phyloP scores from a whole-genome alignment of 2,888 invertebrate genomes.

The Spodoptera picta region DNA sequence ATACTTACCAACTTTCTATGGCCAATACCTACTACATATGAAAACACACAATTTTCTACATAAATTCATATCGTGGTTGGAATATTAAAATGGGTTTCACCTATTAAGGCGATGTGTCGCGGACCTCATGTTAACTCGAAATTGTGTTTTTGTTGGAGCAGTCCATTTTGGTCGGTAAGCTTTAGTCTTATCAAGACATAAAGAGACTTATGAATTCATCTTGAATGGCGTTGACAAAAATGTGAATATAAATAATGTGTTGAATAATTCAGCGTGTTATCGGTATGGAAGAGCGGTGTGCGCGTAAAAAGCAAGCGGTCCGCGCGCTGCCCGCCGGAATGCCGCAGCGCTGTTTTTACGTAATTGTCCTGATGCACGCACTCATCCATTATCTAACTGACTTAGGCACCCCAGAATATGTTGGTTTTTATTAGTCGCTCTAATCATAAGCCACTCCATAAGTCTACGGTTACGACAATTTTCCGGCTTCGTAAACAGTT shows the following conservation, averaged over 20 bases:
- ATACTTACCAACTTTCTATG: constrained; percentile 48
- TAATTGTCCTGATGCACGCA: constrained; percentile 86
- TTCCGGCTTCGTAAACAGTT: constrained; percentile 30
- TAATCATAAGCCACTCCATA: constrained; percentile 57
- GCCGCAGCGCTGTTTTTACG: constrained; percentile 84
- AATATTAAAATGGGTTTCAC: constrained; percentile 61
- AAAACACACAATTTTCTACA: constrained; percentile 45
- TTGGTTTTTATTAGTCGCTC: constrained; percentile 49
- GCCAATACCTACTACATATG: constrained; percentile 39
- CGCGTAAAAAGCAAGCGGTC: constrained; percentile 76
- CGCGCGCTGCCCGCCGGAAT: constrained; percentile 79
- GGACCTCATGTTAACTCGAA: constrained; percentile 70
- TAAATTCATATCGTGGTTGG: constrained; percentile 43
- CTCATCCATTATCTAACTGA: constrained; percentile 85
- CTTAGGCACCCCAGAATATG: constrained; percentile 56
- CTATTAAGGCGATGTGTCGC: constrained; percentile 68
- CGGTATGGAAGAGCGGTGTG: constrained; percentile 81
- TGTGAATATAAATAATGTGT: constrained; percentile 87
- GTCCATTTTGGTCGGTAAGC: constrained; percentile 82
- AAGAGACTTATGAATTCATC: constrained; percentile 86
- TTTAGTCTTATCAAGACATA: constrained; percentile 88
- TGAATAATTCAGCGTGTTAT: constrained; percentile 88
- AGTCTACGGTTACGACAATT: constrained; percentile 23
- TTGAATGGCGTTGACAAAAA: constrained; percentile 88
- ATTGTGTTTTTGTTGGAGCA: constrained; percentile 70